Conservation (phyloP, 1,140 invertebrate genomes). For the Aphaenogaster rudis region DNA sequence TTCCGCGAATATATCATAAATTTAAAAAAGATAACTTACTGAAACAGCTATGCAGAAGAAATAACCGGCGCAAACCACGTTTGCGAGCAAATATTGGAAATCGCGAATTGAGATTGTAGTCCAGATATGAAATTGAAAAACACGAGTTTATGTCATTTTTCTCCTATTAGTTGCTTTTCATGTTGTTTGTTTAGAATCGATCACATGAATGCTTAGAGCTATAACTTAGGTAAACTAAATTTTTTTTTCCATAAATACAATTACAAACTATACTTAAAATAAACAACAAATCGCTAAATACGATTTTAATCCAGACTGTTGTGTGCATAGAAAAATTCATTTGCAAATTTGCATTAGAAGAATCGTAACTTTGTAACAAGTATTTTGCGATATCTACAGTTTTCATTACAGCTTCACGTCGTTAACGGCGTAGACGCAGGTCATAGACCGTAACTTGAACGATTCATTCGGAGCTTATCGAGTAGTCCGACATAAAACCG, state of each 20-base stretch:
- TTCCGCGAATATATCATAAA: slow-evolving; percentile 7
- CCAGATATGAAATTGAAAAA: not conserved
- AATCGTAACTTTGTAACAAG: not conserved
- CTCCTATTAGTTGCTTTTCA: not conserved
- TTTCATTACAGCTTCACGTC: slow-evolving; percentile 11
- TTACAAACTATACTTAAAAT: not conserved
- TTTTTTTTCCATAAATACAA: not conserved
- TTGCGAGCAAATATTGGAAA: slow-evolving; percentile 12
- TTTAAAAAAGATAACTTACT: not conserved
- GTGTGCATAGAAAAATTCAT: not conserved
- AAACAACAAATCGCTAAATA: not conserved
- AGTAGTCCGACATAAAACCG: slow-evolving; percentile 48
- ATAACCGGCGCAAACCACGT: not conserved
- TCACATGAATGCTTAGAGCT: not conserved
- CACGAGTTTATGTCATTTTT: not conserved
- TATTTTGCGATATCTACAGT: not conserved
- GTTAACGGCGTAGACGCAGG: not conserved
- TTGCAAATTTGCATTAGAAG: not conserved
- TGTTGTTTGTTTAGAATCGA: not conserved
- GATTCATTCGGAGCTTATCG: slow-evolving; percentile 38
- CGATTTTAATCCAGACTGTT: not conserved
- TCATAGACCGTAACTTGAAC: slow-evolving; percentile 1
- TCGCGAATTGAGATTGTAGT: not conserved
- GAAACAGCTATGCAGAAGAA: not conserved
- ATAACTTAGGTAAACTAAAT: not conserved